Conservation (phyloP, 1,140 invertebrate genomes). For the Drosophila carrolli region DNA sequence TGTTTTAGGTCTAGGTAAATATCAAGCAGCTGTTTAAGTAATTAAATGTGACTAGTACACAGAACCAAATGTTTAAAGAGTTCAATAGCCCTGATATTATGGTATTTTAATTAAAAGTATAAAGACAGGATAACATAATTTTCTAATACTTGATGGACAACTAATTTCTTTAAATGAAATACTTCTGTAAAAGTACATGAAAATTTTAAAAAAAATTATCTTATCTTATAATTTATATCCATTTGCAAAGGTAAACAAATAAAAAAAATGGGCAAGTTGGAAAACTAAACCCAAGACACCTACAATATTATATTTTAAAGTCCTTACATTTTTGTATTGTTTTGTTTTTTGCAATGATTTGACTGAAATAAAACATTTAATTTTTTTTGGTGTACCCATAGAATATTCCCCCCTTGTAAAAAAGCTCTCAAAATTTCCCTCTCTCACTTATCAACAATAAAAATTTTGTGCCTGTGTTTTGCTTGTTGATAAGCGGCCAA, state of each 20-base stretch:
- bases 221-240: too few relatives aligned
- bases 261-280: too few relatives aligned
- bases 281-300: too few relatives aligned
- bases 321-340: background rate
- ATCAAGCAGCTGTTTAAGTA: conserved; percentile 36
- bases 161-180: too few relatives aligned
- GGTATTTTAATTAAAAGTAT: background rate
- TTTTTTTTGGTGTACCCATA: background rate
- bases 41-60: conserved; percentile 23
- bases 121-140: background rate
- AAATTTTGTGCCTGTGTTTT: conserved; percentile 39
- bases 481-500: conserved; percentile 40
- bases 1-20: conserved; percentile 8
- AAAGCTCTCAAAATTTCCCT: conserved; percentile 22
- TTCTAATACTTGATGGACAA: too few relatives aligned
- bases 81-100: background rate
- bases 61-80: background rate
- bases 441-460: conserved; percentile 54
- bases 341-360: background rate
- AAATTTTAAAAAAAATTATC: too few relatives aligned
- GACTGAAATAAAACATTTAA: too few relatives aligned
- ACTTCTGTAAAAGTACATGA: too few relatives aligned
- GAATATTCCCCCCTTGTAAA: conserved; percentile 9
- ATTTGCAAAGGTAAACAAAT: too few relatives aligned
- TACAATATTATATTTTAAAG: too few relatives aligned